Conservation (phyloP, 2,888 invertebrate species). For the Graphium colonna region DNA sequence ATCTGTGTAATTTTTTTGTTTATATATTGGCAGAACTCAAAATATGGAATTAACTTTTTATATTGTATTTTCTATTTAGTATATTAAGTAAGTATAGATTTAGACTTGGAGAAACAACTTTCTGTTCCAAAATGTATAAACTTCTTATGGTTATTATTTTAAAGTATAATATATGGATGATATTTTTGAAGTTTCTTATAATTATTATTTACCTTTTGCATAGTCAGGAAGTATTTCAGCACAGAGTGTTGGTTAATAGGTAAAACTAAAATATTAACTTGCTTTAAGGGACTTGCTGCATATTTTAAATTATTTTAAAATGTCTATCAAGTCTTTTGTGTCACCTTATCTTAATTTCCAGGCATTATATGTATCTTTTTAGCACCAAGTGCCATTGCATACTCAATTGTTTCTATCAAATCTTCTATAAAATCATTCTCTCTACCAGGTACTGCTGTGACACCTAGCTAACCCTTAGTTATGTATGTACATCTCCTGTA, state of each 20-base stretch:
- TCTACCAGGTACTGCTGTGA: constrained; percentile 89
- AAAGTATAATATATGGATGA: no score
- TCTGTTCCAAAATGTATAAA: no score
- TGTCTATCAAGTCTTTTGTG: constrained; percentile 78
- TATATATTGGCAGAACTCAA: no score
- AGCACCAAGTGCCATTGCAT: constrained; percentile 89
- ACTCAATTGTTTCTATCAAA: constrained; percentile 85
- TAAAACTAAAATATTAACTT: constrained; percentile 87
- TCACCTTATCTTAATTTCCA: constrained; percentile 82
- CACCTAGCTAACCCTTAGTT: constrained; percentile 87
- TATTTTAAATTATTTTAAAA: constrained; percentile 89
- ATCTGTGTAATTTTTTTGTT: no score
- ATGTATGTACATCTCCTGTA: constrained; percentile 86
- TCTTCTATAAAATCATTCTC: constrained; percentile 86
- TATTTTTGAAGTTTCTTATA: no score
- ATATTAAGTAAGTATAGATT: no score
- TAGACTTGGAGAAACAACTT: no score
- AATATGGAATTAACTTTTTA: no score
- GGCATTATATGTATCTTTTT: constrained; percentile 94
- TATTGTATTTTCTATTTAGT: no score
- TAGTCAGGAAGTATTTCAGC: constrained; percentile 92
- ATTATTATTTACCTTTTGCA: constrained; percentile 83
- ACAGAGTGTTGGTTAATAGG: constrained; percentile 93
- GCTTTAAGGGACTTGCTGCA: constrained; percentile 84
- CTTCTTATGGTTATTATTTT: no score